Base-by-base conservation (phyloP, 1,140 invertebrate genomes). In the Saxidomus purpurata region DNA sequence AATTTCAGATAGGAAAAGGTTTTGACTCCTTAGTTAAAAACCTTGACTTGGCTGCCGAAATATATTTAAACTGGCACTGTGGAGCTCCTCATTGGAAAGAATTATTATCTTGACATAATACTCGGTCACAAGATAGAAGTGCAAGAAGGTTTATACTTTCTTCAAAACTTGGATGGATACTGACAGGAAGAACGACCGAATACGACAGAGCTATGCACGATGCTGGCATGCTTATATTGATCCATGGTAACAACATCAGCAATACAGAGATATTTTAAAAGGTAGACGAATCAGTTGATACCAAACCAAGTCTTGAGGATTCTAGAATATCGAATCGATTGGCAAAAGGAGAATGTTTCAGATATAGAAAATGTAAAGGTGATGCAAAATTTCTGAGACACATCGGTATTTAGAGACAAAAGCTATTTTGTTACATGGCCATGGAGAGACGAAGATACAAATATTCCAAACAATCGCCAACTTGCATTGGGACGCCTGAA, bases 291-390 rank as follows among this genome's bases (percentile, higher is more conserved):
- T 49, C 49, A 15, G 34, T 69, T 38, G 8, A 8, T 31, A 47
- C 43, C 19, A 84, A 84, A 71, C 81, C 81, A 49, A 25, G 69
- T 71, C 36, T 84, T 17, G 61, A 67, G 9, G 63, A 87, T 90
- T 90, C 36, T 90, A 84, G 77, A 87, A 90, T 22, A 61, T 90
- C 13, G 89, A 90, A 31, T 61, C 88, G 15, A 80, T 89, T 47
- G 81, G 88, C 19, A 77, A 11, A 74, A 13, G 8, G 85, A 90
- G 49, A 77, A 55, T 34, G 47, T 43, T 25, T 1, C 83, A 15
- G 28, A 43, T 31, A 61, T 59, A 71, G 61, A 84, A 34, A 36
- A 89, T 28, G 71, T 61, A 85, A 55, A 38, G 15, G 61, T 61
- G 13, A 36, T 90, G 67, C 25, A 59, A n/a, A 79, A 38, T 11